phyloP scores from a whole-genome alignment of 2,113 vertebrate genomes.

The Phylloscopus whistleri region DNA sequence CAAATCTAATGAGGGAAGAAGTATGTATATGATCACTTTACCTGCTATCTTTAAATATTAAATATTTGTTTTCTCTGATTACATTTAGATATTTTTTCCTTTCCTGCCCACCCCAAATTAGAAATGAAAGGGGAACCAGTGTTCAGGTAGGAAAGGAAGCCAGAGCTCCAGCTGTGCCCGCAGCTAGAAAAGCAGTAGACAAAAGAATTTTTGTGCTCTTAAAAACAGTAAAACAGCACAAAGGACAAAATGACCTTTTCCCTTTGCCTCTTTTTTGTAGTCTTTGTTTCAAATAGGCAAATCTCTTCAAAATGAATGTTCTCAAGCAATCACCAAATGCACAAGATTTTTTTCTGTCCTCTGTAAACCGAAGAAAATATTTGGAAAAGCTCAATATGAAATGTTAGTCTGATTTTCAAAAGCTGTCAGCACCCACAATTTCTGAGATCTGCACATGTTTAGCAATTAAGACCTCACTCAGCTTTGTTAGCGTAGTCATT shows the following conservation, averaged over 20 bases:
- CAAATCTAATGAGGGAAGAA: slow-evolving; percentile 18
- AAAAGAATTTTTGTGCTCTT: not conserved
- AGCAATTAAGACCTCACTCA: not conserved
- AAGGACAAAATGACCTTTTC: slow-evolving; percentile 18
- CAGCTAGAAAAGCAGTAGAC: not conserved
- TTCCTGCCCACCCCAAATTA: not conserved
- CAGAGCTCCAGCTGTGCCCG: slow-evolving; percentile 17
- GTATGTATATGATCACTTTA: not conserved
- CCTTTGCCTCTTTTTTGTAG: not conserved
- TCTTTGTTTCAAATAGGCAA: slow-evolving; percentile 38
- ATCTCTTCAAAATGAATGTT: slow-evolving; percentile 16
- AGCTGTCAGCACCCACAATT: not conserved
- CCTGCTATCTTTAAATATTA: not conserved
- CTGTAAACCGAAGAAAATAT: not conserved
- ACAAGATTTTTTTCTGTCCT: not conserved
- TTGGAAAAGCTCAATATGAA: not conserved
- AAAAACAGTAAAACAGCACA: not conserved
- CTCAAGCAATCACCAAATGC: not conserved
- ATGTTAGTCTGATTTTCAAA: not conserved
- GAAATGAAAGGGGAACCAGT: not conserved
- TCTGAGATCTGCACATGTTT: not conserved
- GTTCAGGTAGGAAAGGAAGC: not conserved
- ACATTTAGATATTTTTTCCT: not conserved
- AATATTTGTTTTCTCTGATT: slow-evolving; percentile 20
- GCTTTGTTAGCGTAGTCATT: not conserved